phyloP scores from a whole-genome alignment of 2,797 vertebrate species.

The Telmatherina bonti region DNA sequence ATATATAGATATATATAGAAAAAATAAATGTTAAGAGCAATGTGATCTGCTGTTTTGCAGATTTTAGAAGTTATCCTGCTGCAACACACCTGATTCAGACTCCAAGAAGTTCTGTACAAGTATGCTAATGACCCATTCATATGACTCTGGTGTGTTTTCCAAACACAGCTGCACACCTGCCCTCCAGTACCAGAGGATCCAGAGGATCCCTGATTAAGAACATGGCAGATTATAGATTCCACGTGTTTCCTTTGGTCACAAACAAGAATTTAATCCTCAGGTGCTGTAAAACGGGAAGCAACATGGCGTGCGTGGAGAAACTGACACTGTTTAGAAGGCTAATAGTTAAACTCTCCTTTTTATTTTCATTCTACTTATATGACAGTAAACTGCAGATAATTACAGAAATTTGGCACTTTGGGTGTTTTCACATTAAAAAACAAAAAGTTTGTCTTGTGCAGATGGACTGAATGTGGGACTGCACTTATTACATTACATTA shows the following conservation, averaged over 20 bases:
- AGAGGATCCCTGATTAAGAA: too few species aligned
- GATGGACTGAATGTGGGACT: not conserved
- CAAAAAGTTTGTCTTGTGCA: not conserved
- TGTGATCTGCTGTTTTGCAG: too few species aligned
- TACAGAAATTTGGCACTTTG: not conserved
- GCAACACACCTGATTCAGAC: too few species aligned
- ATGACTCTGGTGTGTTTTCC: too few species aligned
- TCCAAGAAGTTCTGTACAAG: too few species aligned
- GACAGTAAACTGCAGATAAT: not conserved
- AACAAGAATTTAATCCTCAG: conserved; percentile 4
- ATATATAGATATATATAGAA: too few species aligned
- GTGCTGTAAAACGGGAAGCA: not conserved
- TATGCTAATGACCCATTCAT: too few species aligned
- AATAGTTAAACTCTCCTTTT: not conserved
- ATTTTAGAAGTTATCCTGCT: too few species aligned
- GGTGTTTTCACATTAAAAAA: not conserved
- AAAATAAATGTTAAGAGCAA: too few species aligned
- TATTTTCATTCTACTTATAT: not conserved
- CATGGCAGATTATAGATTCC: not conserved
- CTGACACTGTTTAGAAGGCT: rapidly evolving
- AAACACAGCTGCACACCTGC: too few species aligned
- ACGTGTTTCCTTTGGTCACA: conserved; percentile 22
- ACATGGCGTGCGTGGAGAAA: not conserved
- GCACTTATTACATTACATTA: not conserved
- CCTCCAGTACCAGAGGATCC: too few species aligned